A percentile compares a stretch with the other conserved stretches of the same genome.
Evolutionary conservation across 2,797 vertebrate genomes (phyloP).

Genomic region (Chromobotia macracanthus): DNA sequence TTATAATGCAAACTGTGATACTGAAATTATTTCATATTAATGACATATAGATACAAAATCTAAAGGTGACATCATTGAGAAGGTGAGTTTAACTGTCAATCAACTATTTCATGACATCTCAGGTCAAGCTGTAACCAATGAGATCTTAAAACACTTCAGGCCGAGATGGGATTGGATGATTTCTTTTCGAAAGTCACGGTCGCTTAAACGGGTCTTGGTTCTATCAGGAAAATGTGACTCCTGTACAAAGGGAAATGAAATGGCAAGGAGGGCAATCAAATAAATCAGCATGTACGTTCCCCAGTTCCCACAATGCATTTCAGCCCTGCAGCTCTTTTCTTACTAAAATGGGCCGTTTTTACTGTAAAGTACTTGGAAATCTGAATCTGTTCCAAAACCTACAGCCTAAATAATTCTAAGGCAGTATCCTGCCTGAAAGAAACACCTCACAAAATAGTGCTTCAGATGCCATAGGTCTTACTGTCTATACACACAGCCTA

Average conservation of each 20-base stretch:
- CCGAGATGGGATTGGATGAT: not conserved
- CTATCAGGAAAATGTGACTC: constrained; percentile 26
- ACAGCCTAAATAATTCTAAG: not conserved
- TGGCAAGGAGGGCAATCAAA: constrained; percentile 2
- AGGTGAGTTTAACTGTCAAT: not conserved
- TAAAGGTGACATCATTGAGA: not conserved
- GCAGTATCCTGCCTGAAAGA: not conserved
- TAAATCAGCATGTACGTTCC: constrained; percentile 27
- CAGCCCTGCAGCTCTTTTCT: not conserved
- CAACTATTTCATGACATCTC: not conserved
- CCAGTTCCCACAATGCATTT: constrained; percentile 11
- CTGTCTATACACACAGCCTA: too few species aligned
- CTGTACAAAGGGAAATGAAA: constrained; percentile 30
- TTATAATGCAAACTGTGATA: too few species aligned
- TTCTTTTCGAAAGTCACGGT: not conserved
- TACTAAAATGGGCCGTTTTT: constrained; percentile 13
- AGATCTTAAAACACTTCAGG: not conserved
- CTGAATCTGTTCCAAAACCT: not conserved
- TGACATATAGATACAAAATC: too few species aligned
- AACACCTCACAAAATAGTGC: too few species aligned
- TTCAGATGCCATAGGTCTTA: not conserved
- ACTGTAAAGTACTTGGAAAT: constrained; percentile 1
- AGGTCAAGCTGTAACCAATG: not conserved
- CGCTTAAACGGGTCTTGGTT: not conserved
- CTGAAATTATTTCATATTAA: too few species aligned